Base-by-base conservation (phyloP, 2,113 vertebrate species). In the Accipiter virgatus region DNA sequence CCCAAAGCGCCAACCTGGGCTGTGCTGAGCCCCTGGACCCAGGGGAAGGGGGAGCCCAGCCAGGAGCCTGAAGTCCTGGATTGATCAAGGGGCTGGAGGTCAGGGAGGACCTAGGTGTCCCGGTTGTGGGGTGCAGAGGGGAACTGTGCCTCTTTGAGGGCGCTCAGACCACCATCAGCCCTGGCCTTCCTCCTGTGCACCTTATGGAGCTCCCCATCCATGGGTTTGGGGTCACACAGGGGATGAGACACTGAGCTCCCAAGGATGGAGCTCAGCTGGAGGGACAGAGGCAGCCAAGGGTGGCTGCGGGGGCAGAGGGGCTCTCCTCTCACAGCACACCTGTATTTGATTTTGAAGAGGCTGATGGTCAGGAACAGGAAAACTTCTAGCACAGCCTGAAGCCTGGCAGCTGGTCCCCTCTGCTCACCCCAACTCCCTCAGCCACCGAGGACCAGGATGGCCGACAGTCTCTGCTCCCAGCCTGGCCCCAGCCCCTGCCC, bases 371-470 rank as follows among this genome's bases (percentile, higher is more conserved):
- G 50, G 31, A 77, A 9, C 13, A 81, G 34, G 38, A 67, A 23
- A 91, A 93, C 12, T 11, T 31, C 48, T 94, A 71, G 67, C 29
- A 13, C 18, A 70, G 87, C 42, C 83, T 27, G 58, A 65, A 75
- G 34, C 19, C 38, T 7, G 5, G 55, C 73, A 90, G 40, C 81
- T 4, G 10, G 22, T 16, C 4, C 36, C 36, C 36, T 25, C 32
- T 0, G 0, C 68, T 36, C 10, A 0, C 4, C 47, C 65, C 23
- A 7, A 19, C 42, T 61, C 79, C 50, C 6, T 67, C 6, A 1
- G 42, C 25, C 10, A 1, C 32, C 1, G 1, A 20, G 29, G 36
- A 59, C 26, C 3, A 2, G 16, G 22, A 32, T 4, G 13, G 32
- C 26, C 2, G 1, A 22, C 0, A 2, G 15, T 6, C 52, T 59